Evolutionary conservation across 2,888 invertebrate genomes (phyloP), one percentile per base, ranked within the genome.

Genomic region (Acanthosepion pharaonis): DNA sequence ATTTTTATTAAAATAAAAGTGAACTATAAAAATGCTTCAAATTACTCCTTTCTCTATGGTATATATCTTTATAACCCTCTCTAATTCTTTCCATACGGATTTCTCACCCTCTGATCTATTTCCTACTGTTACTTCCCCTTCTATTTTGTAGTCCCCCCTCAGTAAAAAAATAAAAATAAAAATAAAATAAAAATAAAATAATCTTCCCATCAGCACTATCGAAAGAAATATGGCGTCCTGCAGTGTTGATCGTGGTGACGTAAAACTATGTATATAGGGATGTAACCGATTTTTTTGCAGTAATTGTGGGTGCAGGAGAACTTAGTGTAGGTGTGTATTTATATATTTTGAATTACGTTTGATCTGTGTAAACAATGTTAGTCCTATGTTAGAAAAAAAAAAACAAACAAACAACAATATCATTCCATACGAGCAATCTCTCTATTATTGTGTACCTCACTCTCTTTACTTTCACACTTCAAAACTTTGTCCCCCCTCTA

Each of bases 181-280:
- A 78, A 78, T n/a, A n/a, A 64, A 55, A n/a, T 5, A 15, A 78
- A 78, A 78, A 23, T 23, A 78, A 78, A 78, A 25, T 25, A n/a
- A 15, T n/a, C 20, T 78, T 78, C 78, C 78, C 78, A 78, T 78
- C 78, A 78, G n/a, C n/a, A n/a, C n/a, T n/a, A 78, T 20, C 78
- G n/a, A 78, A n/a, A 78, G 78, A 78, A 78, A 78, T 33, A 78
- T 78, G 78, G 78, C 78, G 78, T 78, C 78, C 78, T 78, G n/a
- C 78, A 78, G 93, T 93, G 93, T 49, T 93, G 92, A 92, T 92
- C 25, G 92, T 92, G 33, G 92, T 92, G 48, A 93, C 93, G 93
- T 93, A 93, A 78, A 78, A 78, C 78, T 78, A 78, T 78, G 78
- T 78, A 78, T 33, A 78, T 78, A 78, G 78, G 78, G 78, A 78